Conservation (phyloP, 2,797 vertebrate genomes). For the Otolemur crassicaudatus region DNA sequence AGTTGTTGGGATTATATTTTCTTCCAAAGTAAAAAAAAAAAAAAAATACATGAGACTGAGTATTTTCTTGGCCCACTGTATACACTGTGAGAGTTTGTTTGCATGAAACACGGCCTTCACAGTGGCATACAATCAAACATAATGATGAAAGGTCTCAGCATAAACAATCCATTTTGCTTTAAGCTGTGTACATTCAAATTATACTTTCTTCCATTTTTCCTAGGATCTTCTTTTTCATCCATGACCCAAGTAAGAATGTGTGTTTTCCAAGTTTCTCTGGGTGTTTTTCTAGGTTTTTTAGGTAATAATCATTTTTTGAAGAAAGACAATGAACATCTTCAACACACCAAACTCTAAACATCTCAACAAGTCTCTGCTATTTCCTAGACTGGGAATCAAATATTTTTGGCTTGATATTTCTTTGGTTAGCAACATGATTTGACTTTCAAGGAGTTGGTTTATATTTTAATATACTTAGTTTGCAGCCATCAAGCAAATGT, state of each 20-base stretch:
- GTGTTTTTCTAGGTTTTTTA: background rate
- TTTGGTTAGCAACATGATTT: slow-evolving; percentile 17
- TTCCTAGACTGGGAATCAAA: background rate
- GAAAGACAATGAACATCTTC: background rate
- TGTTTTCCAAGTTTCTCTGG: background rate
- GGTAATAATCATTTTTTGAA: background rate
- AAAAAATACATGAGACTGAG: background rate
- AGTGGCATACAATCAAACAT: background rate
- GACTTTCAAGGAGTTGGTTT: background rate
- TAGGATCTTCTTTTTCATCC: background rate
- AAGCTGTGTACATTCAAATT: background rate
- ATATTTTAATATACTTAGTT: background rate
- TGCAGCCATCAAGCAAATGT: background rate
- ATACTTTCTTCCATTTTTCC: background rate
- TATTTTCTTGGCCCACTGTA: background rate
- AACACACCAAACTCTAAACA: background rate
- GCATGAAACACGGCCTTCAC: background rate
- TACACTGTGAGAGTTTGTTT: background rate
- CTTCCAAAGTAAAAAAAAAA: background rate
- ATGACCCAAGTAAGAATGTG: background rate
- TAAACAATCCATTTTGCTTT: background rate
- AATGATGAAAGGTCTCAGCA: background rate
- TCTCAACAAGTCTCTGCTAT: background rate
- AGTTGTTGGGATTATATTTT: background rate
- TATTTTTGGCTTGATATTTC: background rate